These are phyloP conservation scores for Anorthoa munda DNA, from an alignment of 2,888 invertebrate species.

Conservation along the genomic window DNA sequence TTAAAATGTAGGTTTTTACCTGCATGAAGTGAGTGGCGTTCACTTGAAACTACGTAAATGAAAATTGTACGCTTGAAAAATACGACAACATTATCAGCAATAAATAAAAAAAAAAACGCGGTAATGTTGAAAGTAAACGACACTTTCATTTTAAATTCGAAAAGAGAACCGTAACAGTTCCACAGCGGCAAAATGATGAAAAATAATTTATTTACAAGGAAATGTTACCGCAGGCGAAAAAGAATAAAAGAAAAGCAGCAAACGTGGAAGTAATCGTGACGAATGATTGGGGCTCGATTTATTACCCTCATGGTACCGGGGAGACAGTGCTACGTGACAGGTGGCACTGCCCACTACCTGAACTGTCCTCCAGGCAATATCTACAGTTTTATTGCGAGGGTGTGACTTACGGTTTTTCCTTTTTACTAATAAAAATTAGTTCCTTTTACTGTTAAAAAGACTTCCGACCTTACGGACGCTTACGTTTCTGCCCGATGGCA, in stretches of 20 bases:
- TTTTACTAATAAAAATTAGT: constrained; percentile 23
- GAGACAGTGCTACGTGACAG: constrained; percentile 30
- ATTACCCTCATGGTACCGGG: constrained; percentile 8
- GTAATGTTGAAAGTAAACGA: background rate
- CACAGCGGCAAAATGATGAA: background rate
- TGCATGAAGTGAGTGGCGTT: background rate
- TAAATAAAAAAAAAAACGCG: background rate
- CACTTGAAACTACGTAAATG: too few species aligned
- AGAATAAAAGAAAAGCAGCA: constrained; percentile 8
- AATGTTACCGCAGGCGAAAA: constrained; percentile 2
- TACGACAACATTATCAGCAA: background rate
- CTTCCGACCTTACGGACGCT: background rate
- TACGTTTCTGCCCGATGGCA: constrained; percentile 2
- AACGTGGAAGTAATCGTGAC: constrained; percentile 44
- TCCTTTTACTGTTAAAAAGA: background rate
- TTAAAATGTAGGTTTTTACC: background rate
- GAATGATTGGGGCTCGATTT: constrained; percentile 45
- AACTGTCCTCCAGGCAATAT: constrained; percentile 26
- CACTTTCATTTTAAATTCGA: background rate
- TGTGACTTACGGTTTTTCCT: constrained; percentile 36
- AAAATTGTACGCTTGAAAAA: background rate
- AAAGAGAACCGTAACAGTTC: background rate
- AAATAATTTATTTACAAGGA: constrained; percentile 5
- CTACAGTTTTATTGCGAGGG: constrained; percentile 42
- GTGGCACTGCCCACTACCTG: constrained; percentile 27